Conservation (phyloP, 2,113 vertebrate species). For the Psittacus erithacus region DNA sequence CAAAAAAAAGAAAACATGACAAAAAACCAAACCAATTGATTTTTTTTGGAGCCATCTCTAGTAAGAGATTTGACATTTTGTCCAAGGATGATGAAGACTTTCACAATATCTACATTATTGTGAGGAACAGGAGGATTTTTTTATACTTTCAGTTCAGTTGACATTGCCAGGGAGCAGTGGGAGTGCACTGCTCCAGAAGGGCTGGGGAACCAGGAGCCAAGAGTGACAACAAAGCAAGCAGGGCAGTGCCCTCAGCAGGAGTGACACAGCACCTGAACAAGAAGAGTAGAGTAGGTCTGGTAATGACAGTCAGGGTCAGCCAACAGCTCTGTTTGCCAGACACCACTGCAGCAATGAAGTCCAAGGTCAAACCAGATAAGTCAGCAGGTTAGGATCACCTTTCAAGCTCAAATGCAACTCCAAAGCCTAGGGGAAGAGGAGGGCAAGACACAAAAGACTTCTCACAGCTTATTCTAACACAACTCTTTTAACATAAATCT, state of each 20-base stretch:
- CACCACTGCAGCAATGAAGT: background rate
- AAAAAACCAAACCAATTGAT: fast-evolving
- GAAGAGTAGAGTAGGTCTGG: background rate
- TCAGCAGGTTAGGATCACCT: background rate
- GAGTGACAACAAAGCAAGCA: background rate
- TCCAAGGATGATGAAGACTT: background rate
- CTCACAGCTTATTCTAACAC: background rate
- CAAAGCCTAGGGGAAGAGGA: fast-evolving
- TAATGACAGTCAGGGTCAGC: background rate
- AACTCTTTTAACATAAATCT: background rate
- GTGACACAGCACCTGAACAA: fast-evolving
- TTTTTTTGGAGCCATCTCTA: background rate
- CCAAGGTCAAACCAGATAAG: background rate
- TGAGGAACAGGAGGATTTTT: background rate
- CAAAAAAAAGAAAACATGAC: background rate
- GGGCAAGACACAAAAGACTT: background rate
- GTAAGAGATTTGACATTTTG: background rate
- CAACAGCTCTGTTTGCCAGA: background rate
- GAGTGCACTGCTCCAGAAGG: background rate
- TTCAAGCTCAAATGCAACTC: background rate
- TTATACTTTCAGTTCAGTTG: background rate
- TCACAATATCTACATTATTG: background rate
- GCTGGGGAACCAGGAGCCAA: background rate
- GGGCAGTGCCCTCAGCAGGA: background rate
- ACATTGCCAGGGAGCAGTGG: background rate